Base-by-base conservation (phyloP, 2,888 invertebrate species). In the Hedya salicella region DNA sequence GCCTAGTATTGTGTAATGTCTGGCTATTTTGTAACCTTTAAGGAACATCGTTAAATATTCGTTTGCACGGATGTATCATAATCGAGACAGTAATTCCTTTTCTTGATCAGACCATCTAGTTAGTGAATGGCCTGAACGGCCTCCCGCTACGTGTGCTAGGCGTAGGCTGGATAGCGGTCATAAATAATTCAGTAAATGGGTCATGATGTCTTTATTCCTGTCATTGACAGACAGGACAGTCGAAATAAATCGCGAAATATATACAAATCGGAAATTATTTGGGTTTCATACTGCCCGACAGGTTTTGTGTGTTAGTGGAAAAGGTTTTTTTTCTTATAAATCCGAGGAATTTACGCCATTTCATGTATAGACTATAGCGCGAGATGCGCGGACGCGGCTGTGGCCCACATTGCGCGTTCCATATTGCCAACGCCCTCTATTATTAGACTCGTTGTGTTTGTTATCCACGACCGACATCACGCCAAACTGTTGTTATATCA, bases 361-460 rank as follows among this genome's bases (percentile, higher is more conserved):
- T 39, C 46, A 16, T 39, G 36, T 9, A n/a, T 36, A 60, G 49
- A 21, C 11, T 11, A 16, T 19, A 39, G 11, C 14, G 19, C 16
- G 68, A 42, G 78, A 77, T 82, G 85, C 84, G 82, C 85, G 79
- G 79, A 81, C 83, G 85, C 79, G 85, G 79, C 85, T 86, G 80
- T 89, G 91, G 77, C 88, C 89, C 82, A 91, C 83, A 88, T 90
- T 82, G 77, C 79, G 79, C 75, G 89, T 83, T 88, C 90, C 89
- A 91, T 89, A 88, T 91, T 85, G 79, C 82, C 80, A 85, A 78
- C 86, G 86, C 82, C 83, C 79, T 88, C 88, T 91, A 89, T 88
- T 83, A 86, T 85, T 91, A 91, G 87, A 87, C 81, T 79, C 79
- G 80, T 84, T 86, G 88, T 90, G 88, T 91, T 88, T 87, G 89